Evolutionary conservation across 2,797 vertebrate genomes (phyloP), one percentile per base, ranked within the genome.

Genomic region (Euphonia xanthogaster): DNA sequence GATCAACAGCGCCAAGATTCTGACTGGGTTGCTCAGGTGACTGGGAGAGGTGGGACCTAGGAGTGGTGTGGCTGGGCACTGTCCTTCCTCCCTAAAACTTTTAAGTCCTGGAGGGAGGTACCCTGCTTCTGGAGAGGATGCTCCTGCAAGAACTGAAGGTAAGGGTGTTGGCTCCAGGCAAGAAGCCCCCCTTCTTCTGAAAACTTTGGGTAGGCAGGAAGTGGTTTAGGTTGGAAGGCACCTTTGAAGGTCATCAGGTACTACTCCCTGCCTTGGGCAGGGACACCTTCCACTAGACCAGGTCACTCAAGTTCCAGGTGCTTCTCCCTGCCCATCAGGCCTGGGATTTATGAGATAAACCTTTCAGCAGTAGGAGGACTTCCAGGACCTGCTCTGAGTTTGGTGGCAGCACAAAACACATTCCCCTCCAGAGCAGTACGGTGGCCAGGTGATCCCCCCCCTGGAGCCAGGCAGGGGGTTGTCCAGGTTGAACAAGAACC

Each of bases 391-490:
- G 10, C 40, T 1, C 0, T 74, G 57, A 39, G 8, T 86, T 94
- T 61, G 44, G 39, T 87, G 76, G 25, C 57, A 57, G 35, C 33
- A 42, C 24, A 33, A 15, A 42, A 21, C 39, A 27, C 31, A 0
- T 2, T 66, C 10, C 51, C 37, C 7, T 58, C 39, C 7, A 3
- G 44, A 7, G 1, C 42, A 65, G 28, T 7, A 4, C 0, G 0
- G 33, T 55, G 47, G n/a, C 63, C 22, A 3, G 0, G 20, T 60
- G 54, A 42, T 50, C n/a, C 19, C 39, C 19, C 17, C 31, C 31
- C 23, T 48, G 55, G 39, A 35, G 18, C 68, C 40, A 55, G 18
- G 25, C 20, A 2, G 61, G 27, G 35, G 12, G 2, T 33, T 76
- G 47, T 72, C 60, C 61, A 51, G 23, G 10, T 54, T 91, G 58